A percentile compares a stretch with the other conserved stretches of the same genome.
These are phyloP conservation scores for Monarcha castaneiventris DNA, from an alignment of 2,113 vertebrate genomes.

Conservation along the genomic window DNA sequence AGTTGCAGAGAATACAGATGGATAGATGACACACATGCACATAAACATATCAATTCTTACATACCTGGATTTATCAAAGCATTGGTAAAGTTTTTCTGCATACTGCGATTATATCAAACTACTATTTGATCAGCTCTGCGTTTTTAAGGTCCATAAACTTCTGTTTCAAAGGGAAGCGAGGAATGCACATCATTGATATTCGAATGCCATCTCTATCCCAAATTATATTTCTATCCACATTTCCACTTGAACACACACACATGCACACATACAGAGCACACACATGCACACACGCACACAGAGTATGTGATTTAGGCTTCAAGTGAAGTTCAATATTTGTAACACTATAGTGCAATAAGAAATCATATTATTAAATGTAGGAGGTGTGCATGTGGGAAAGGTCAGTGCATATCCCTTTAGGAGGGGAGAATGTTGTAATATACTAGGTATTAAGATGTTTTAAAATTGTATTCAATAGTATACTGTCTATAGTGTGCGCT, in stretches of 20 bases:
- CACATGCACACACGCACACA: conserved; percentile 35
- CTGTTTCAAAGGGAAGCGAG: conserved; percentile 82
- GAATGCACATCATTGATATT: conserved; percentile 98
- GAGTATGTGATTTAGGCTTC: conserved; percentile 76
- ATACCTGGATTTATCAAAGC: conserved; percentile 68
- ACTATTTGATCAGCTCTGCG: conserved; percentile 41
- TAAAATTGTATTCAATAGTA: conserved; percentile 78
- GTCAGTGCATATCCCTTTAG: conserved; percentile 82
- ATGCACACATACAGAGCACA: background rate
- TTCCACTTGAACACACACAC: background rate
- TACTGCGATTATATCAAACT: conserved; percentile 28
- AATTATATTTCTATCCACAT: background rate
- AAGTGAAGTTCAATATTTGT: conserved; percentile 90
- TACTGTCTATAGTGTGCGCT: conserved; percentile 78
- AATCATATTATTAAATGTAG: conserved; percentile 83
- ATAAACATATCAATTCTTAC: conserved; percentile 82
- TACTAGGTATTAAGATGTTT: conserved; percentile 79
- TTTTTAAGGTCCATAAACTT: conserved; percentile 63
- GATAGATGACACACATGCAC: conserved; percentile 21
- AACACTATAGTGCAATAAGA: conserved; percentile 95
- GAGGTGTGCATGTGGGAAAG: conserved; percentile 83
- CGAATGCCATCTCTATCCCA: conserved; percentile 47
- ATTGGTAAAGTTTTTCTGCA: conserved; percentile 63
- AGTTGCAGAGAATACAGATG: conserved; percentile 2
- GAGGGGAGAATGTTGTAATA: conserved; percentile 81